phyloP scores from a whole-genome alignment of 2,888 invertebrate genomes.

The Pollenia labialis region DNA sequence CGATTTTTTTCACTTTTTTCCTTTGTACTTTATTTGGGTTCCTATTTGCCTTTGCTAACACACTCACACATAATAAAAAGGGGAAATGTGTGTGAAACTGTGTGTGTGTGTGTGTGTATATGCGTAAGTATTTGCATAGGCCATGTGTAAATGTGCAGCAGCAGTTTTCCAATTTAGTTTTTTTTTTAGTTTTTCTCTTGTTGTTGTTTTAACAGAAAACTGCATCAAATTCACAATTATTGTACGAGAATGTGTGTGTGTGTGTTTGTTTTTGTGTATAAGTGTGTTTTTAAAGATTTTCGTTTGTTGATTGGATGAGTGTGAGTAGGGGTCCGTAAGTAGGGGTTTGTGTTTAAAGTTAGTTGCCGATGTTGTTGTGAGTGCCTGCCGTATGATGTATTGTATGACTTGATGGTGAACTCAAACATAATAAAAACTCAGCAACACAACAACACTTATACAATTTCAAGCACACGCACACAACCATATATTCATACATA shows the following conservation, averaged over 20 bases:
- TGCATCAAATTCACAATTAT: constrained; percentile 60
- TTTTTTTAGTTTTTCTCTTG: constrained; percentile 16
- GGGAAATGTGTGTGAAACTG: constrained; percentile 1
- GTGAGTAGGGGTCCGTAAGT: neutral
- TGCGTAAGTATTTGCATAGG: constrained; percentile 10
- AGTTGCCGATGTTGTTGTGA: constrained; percentile 17
- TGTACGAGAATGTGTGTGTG: constrained; percentile 4
- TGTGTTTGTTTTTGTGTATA: neutral
- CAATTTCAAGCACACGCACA: neutral
- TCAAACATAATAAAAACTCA: constrained; percentile 56
- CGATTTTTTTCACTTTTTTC: constrained; percentile 13
- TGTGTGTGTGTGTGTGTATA: neutral
- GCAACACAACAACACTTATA: constrained; percentile 49
- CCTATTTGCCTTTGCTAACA: constrained; percentile 35
- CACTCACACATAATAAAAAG: constrained; percentile 6
- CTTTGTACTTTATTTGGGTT: constrained; percentile 50
- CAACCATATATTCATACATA: neutral
- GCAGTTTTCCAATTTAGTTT: constrained; percentile 41
- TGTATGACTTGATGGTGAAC: constrained; percentile 57
- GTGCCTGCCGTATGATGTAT: constrained; percentile 28
- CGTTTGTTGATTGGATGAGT: neutral
- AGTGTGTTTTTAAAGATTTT: constrained; percentile 30
- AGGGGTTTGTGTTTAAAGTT: constrained; percentile 3
- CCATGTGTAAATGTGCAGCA: constrained; percentile 35
- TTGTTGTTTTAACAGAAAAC: constrained; percentile 37